Evolutionary conservation across 2,797 vertebrate genomes (phyloP).

Genomic region (Pseudochaenichthys georgianus): DNA sequence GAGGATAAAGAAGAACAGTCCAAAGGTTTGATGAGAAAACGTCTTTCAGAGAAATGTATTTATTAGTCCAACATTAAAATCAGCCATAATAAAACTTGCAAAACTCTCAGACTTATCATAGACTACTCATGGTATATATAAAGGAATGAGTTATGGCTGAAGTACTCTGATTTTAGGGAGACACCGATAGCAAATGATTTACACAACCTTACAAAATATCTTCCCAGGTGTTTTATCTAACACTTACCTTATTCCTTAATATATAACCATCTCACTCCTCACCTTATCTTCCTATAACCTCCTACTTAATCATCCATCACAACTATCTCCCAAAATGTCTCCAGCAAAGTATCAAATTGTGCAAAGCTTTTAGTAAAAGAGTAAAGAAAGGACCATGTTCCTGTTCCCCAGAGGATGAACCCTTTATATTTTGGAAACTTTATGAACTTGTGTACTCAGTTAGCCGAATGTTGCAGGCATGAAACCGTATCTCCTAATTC

Average conservation of each 20-base stretch:
- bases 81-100: neutral
- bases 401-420: neutral
- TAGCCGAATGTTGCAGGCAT: no score
- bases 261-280: constrained; percentile 2
- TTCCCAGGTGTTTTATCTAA: neutral
- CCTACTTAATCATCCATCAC: neutral
- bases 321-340: no score
- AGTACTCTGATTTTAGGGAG: constrained; percentile 7
- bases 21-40: constrained; percentile 15
- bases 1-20: constrained; percentile 4
- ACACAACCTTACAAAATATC: neutral
- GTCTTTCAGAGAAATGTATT: constrained; percentile 27
- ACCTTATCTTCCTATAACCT: neutral
- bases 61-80: constrained; percentile 7
- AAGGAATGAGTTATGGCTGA: neutral
- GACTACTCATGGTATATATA: neutral
- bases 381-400: neutral
- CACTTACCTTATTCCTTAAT: neutral
- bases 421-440: neutral
- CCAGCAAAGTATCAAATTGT: neutral
- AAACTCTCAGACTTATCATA: neutral
- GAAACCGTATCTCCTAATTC: no score
- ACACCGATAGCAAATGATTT: constrained; percentile 7
- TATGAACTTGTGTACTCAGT: no score
- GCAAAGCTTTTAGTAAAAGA: neutral